phyloP scores from a whole-genome alignment of 1,140 invertebrate genomes.

The Rhyacophila brunnea region DNA sequence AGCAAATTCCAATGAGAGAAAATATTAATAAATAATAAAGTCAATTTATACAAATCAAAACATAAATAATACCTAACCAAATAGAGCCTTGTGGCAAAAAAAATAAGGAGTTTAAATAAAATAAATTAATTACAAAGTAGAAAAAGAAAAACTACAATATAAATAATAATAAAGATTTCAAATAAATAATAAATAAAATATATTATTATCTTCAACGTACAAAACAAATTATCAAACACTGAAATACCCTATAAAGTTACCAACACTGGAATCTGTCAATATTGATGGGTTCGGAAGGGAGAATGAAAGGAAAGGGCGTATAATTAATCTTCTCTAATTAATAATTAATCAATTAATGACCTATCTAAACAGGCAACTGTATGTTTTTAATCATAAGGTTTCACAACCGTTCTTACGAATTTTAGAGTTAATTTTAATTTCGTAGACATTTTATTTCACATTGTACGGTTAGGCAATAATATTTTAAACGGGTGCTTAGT shows the following conservation, averaged over 20 bases:
- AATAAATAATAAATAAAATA: constrained; percentile 20
- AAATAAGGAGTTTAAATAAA: constrained; percentile 4
- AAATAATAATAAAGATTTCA: constrained; percentile 26
- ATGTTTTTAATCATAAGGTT: too few relatives aligned
- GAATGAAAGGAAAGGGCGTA: not conserved
- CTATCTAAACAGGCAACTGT: too few relatives aligned
- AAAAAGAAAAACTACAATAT: constrained; percentile 19
- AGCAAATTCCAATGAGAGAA: too few relatives aligned
- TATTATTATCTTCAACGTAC: constrained; percentile 16
- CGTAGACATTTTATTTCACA: too few relatives aligned
- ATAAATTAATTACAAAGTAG: constrained; percentile 23
- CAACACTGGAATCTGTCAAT: constrained; percentile 37
- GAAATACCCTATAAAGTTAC: constrained; percentile 19
- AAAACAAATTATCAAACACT: constrained; percentile 20
- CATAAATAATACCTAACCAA: constrained; percentile 8
- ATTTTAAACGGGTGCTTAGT: too few relatives aligned
- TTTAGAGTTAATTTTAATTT: too few relatives aligned
- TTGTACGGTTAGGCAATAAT: too few relatives aligned
- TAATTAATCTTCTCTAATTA: too few relatives aligned
- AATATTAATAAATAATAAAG: not conserved
- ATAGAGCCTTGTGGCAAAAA: not conserved
- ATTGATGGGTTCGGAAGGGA: constrained; percentile 27
- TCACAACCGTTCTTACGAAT: too few relatives aligned
- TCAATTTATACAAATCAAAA: constrained; percentile 27
- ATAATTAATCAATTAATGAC: too few relatives aligned